Evolutionary conservation across 2,797 vertebrate genomes (phyloP).

Genomic region (Enteromius radiatus): DNA sequence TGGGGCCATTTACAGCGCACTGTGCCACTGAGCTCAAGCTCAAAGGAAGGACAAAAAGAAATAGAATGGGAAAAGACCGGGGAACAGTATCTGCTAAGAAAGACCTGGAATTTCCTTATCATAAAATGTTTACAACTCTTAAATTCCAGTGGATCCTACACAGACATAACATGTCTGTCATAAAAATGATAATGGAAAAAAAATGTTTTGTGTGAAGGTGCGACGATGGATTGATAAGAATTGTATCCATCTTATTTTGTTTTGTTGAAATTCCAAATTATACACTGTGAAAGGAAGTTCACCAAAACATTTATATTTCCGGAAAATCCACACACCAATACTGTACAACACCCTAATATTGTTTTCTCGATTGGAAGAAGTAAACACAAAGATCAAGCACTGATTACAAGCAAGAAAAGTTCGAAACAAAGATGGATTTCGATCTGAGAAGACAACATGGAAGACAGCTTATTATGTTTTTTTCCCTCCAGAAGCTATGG

Average conservation of each 20-base stretch:
- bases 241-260: background rate
- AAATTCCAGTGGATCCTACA: conserved; percentile 2
- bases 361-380: background rate
- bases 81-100: background rate
- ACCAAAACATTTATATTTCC: background rate
- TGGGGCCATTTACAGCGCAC: background rate
- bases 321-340: background rate
- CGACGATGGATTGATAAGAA: background rate
- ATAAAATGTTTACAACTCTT: background rate
- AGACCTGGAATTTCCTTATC: conserved; percentile 27
- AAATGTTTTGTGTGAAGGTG: background rate
- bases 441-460: background rate
- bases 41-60: conserved; percentile 1
- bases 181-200: conserved; percentile 5
- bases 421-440: background rate
- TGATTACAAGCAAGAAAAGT: background rate
- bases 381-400: background rate
- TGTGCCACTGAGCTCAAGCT: conserved; percentile 15
- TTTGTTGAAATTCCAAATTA: background rate
- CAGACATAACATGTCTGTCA: conserved; percentile 23
- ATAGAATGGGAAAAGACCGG: background rate
- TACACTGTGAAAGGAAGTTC: background rate
- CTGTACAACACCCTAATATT: background rate
- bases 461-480: background rate
- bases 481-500: background rate